Evolutionary conservation across 2,797 vertebrate species (phyloP).

Genomic region (Fistularia tabacaria): DNA sequence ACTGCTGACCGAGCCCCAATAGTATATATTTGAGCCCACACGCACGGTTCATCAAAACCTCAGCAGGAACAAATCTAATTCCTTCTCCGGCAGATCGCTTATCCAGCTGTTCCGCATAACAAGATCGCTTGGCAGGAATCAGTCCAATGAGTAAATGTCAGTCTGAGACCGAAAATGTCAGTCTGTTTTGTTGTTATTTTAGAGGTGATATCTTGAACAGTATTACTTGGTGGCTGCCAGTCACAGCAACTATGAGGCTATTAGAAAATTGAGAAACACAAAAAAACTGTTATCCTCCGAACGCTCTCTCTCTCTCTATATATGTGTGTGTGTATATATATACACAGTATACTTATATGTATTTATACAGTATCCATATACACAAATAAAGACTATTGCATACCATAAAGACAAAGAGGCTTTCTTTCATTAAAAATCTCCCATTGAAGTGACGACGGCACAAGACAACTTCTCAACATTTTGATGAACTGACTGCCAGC

Average conservation of each 20-base stretch:
- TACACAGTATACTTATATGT: too few species aligned
- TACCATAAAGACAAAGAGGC: background rate
- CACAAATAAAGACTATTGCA: background rate
- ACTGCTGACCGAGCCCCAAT: slow-evolving; percentile 17
- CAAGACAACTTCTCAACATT: background rate
- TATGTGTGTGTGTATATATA: too few species aligned
- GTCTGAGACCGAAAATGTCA: slow-evolving; percentile 54
- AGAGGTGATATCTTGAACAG: slow-evolving; percentile 37
- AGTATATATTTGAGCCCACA: slow-evolving; percentile 42
- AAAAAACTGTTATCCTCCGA: background rate
- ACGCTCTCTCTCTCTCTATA: too few species aligned
- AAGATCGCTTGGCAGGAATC: slow-evolving; percentile 30
- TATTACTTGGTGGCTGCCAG: slow-evolving; percentile 31
- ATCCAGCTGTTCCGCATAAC: slow-evolving; percentile 59
- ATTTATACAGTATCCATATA: too few species aligned
- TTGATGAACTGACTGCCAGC: background rate
- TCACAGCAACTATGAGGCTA: background rate
- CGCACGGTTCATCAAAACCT: slow-evolving; percentile 48
- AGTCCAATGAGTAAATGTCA: slow-evolving; percentile 52
- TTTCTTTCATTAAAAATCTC: slow-evolving; percentile 4
- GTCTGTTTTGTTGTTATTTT: slow-evolving; percentile 42
- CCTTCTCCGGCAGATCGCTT: slow-evolving; percentile 22
- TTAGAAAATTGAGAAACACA: too few species aligned
- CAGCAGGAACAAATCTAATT: slow-evolving; percentile 34
- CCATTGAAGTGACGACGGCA: background rate